Base-by-base conservation (phyloP, 2,797 vertebrate genomes). In the Gila robusta region DNA sequence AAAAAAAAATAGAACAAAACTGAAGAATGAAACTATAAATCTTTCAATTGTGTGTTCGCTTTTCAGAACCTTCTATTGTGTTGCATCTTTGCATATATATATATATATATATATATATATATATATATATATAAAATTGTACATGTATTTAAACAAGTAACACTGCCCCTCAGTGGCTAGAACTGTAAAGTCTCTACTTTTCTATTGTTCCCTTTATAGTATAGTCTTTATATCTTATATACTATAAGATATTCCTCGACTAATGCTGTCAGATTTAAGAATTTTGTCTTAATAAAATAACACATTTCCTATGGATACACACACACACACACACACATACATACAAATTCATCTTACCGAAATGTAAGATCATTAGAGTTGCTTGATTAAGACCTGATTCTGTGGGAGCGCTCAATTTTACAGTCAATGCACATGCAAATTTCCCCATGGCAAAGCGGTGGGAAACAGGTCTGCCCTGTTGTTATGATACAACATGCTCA, bases 371-470 rank as follows among this genome's bases (percentile, higher is more conserved):
- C 91, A 93, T 94, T 92, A 94, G 86, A 89, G 70, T 79, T 90
- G 93, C 93, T 92, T 93, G 91, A 93, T 93, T 94, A 93, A 91
- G 87, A 91, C 90, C 90, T 92, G 91, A 93, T 94, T 94, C 90
- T 88, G 87, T 86, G 88, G 91, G 92, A 93, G 89, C 86, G 84
- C 52, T 90, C 87, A 93, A 93, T 95, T 94, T 94, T 93, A 94
- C 93, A 94, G 89, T 93, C 90, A 91, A 89, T 94, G 92, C 92
- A 90, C 93, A 92, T 92, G 91, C 90, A 93, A 93, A 93, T 91
- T 91, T 91, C 90, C 81, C 88, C 35, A 83, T 88, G 86, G 88
- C 83, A 85, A 88, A 85, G 72, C 56, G 41, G 64, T 81, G 83
- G 72, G 80, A 87, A 86, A 72, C 83, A 49, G 80, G 77, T 85